phyloP scores from a whole-genome alignment of 2,888 invertebrate species.

The Leptogaster cylindrica region DNA sequence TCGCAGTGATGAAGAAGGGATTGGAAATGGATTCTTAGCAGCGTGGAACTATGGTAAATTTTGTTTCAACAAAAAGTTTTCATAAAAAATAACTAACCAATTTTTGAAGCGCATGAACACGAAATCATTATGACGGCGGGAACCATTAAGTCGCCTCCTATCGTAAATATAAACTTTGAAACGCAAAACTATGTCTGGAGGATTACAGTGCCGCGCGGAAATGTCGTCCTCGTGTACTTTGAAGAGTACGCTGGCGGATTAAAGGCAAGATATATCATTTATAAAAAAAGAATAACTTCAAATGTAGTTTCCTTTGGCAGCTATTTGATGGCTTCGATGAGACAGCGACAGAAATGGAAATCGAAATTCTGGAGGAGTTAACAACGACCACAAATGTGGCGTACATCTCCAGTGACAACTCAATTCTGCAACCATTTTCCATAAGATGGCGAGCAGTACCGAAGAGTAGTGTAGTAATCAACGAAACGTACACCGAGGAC shows the following conservation, averaged over 20 bases:
- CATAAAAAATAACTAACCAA: not conserved
- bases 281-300: not conserved
- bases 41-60: constrained; percentile 67
- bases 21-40: constrained; percentile 75
- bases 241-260: constrained; percentile 55
- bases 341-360: constrained; percentile 62
- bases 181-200: constrained; percentile 55
- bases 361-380: constrained; percentile 57
- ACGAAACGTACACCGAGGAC: constrained; percentile 49
- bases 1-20: constrained; percentile 67
- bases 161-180: constrained; percentile 49
- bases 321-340: constrained; percentile 79
- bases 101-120: constrained; percentile 53
- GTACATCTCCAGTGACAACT: constrained; percentile 62
- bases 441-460: constrained; percentile 55
- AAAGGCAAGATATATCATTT: constrained; percentile 49
- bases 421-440: constrained; percentile 52
- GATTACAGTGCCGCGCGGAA: constrained; percentile 51
- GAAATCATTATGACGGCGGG: constrained; percentile 53
- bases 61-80: not conserved
- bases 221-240: constrained; percentile 51
- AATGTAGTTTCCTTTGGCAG: constrained; percentile 57
- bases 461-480: constrained; percentile 49
- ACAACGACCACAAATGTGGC: constrained; percentile 71
- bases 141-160: constrained; percentile 53